Evolutionary conservation across 2,113 vertebrate species (phyloP).

Genomic region (Manacus vitellinus): DNA sequence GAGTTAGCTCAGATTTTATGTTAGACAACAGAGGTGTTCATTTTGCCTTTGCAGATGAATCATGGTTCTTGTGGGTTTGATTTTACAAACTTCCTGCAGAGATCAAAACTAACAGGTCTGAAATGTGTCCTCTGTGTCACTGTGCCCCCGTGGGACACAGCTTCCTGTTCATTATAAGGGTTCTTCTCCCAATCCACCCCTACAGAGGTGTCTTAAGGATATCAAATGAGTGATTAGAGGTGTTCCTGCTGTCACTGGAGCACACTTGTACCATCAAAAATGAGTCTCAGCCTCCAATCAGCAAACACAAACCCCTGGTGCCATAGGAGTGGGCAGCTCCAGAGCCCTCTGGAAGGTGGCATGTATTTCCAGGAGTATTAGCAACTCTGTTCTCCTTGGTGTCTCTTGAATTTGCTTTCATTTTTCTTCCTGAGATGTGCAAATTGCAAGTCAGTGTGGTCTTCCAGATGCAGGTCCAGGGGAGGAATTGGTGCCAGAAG

Average conservation of each 20-base stretch:
- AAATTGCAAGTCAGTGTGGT: not conserved
- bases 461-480: not conserved
- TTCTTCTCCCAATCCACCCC: constrained; percentile 40
- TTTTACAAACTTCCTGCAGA: constrained; percentile 38
- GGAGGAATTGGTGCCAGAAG: not conserved
- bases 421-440: constrained; percentile 33
- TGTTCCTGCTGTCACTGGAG: constrained; percentile 42
- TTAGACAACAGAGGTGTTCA: constrained; percentile 35
- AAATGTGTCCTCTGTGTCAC: not conserved
- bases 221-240: constrained; percentile 54
- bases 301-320: not conserved
- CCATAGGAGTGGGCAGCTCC: not conserved
- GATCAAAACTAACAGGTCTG: not conserved
- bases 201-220: constrained; percentile 15
- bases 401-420: constrained; percentile 45
- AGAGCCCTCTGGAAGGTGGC: not conserved
- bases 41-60: constrained; percentile 70
- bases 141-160: not conserved
- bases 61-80: constrained; percentile 65
- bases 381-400: constrained; percentile 13
- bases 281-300: constrained; percentile 17
- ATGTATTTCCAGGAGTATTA: constrained; percentile 13
- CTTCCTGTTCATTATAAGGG: constrained; percentile 45
- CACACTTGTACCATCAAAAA: not conserved
- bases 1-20: not conserved